phyloP scores from a whole-genome alignment of 2,888 invertebrate species.

The Tinea pellionella region DNA sequence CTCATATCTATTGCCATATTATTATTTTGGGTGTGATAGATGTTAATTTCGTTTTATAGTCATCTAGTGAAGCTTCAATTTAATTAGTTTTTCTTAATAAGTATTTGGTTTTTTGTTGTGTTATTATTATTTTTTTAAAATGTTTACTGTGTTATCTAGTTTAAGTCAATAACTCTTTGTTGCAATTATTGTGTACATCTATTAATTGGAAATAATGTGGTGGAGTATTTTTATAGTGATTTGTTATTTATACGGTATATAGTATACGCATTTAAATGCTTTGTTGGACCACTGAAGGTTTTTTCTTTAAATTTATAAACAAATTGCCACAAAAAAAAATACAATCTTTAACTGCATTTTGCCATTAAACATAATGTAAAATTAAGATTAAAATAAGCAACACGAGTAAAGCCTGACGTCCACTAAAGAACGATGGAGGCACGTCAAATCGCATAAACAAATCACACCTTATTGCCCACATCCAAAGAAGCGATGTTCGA shows the following conservation, averaged over 20 bases:
- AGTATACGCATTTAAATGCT: not conserved
- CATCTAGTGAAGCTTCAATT: not conserved
- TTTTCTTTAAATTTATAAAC: not conserved
- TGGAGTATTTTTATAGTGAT: not conserved
- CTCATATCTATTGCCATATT: slow-evolving; percentile 3
- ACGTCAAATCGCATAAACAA: no score
- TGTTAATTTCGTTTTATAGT: not conserved
- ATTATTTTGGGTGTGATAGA: not conserved
- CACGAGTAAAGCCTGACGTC: no score
- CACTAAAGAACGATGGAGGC: no score
- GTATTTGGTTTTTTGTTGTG: not conserved
- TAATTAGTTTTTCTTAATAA: not conserved
- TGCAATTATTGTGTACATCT: not conserved
- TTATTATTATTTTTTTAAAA: not conserved
- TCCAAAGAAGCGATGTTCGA: no score
- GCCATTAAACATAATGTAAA: not conserved
- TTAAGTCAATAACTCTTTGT: not conserved
- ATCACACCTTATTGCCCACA: no score
- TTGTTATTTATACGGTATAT: no score
- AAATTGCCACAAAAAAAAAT: not conserved
- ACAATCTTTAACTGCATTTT: not conserved
- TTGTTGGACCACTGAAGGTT: not conserved
- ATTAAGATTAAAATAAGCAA: not conserved
- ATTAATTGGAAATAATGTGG: not conserved
- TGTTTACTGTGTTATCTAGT: not conserved